phyloP scores from a whole-genome alignment of 2,797 vertebrate species.

The Protosalanx chinensis region DNA sequence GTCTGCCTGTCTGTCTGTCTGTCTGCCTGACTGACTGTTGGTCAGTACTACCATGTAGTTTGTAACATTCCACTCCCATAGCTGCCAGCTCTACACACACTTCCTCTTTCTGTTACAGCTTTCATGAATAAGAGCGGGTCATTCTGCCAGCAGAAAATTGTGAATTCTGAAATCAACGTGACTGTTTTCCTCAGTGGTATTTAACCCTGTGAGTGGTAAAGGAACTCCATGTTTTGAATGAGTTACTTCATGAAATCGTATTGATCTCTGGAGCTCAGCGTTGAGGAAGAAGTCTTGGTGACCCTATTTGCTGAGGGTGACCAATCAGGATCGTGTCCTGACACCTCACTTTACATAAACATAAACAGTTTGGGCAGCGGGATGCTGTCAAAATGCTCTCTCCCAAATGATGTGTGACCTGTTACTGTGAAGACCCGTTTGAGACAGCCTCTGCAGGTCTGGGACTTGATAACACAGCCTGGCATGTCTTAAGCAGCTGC shows the following conservation, averaged over 20 bases:
- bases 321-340: neutral
- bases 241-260: neutral
- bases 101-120: neutral
- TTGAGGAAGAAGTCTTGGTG: neutral
- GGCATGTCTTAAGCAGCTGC: slow-evolving; percentile 44
- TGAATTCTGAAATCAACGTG: slow-evolving; percentile 3
- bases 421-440: slow-evolving; percentile 20
- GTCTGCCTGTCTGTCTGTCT: too few relatives aligned
- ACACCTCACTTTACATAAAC: slow-evolving; percentile 5
- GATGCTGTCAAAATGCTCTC: slow-evolving; percentile 21
- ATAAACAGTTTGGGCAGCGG: neutral
- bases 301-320: neutral
- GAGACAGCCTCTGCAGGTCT: slow-evolving; percentile 10
- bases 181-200: neutral
- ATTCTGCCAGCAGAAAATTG: slow-evolving; percentile 3
- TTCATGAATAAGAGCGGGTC: slow-evolving; percentile 1
- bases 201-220: neutral
- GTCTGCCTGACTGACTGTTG: neutral
- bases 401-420: slow-evolving; percentile 22
- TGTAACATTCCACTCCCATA: slow-evolving; percentile 28
- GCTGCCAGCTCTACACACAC: slow-evolving; percentile 30
- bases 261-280: neutral
- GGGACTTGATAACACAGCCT: slow-evolving; percentile 11
- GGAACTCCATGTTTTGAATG: neutral
- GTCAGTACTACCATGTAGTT: slow-evolving; percentile 43